phyloP scores from a whole-genome alignment of 2,113 vertebrate species.

The Brachyhypopomus gauderio region DNA sequence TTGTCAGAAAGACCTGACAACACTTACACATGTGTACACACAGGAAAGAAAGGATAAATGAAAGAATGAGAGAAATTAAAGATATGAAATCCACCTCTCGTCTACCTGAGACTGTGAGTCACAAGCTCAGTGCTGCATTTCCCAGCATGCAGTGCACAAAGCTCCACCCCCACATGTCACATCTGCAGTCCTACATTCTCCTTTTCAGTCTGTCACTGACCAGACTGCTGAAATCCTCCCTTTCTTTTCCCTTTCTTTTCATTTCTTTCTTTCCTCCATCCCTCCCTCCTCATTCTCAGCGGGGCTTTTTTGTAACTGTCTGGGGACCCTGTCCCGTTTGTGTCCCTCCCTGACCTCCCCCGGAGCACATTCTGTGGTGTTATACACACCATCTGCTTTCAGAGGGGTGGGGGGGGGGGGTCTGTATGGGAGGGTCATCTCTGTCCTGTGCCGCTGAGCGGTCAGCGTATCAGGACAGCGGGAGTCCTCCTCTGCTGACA shows the following conservation, averaged over 20 bases:
- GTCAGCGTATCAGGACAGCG: too few relatives aligned
- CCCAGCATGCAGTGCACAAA: constrained; percentile 69
- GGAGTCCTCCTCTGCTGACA: too few relatives aligned
- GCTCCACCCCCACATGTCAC: constrained; percentile 67
- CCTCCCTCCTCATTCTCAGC: constrained; percentile 71
- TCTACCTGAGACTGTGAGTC: constrained; percentile 56
- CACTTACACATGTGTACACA: too few relatives aligned
- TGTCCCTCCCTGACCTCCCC: constrained; percentile 85
- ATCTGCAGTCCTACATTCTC: constrained; percentile 69
- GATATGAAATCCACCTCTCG: neutral
- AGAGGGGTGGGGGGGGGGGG: neutral
- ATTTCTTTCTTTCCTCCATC: constrained; percentile 66
- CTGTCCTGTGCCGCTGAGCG: neutral
- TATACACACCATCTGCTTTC: constrained; percentile 91
- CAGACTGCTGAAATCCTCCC: constrained; percentile 66
- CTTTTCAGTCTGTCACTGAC: constrained; percentile 54
- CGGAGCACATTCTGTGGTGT: constrained; percentile 82
- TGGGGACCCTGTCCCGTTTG: constrained; percentile 88
- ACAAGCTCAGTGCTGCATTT: constrained; percentile 71
- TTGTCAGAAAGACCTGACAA: too few relatives aligned
- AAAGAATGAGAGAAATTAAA: too few relatives aligned
- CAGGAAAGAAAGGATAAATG: too few relatives aligned
- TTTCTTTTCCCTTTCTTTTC: constrained; percentile 69
- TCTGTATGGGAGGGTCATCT: neutral
- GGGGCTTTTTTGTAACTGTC: constrained; percentile 76